These are phyloP conservation scores for Glossophaga mutica DNA, from an alignment of 2,797 vertebrate genomes.

Conservation along the genomic window DNA sequence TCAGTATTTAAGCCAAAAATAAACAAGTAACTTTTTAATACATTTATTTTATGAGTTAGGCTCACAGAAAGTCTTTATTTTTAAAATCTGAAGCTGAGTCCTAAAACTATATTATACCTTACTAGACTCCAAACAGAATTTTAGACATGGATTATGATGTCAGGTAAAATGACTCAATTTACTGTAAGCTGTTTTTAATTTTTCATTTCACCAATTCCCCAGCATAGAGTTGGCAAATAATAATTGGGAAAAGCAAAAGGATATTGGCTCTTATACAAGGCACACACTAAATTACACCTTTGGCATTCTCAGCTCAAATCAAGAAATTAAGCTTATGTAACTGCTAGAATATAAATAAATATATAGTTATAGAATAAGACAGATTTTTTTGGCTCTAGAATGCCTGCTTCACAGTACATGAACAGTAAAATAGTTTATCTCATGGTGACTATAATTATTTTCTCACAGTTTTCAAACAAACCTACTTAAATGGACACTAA, in stretches of 20 bases:
- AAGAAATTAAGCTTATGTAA: constrained; percentile 55
- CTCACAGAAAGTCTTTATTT: constrained; percentile 9
- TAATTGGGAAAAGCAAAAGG: constrained; percentile 62
- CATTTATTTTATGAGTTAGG: not conserved
- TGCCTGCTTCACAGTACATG: constrained; percentile 60
- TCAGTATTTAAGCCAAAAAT: constrained; percentile 35
- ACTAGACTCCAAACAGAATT: constrained; percentile 48
- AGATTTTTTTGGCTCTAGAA: constrained; percentile 45
- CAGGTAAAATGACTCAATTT: constrained; percentile 47
- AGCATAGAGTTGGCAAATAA: constrained; percentile 16
- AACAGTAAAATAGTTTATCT: constrained; percentile 54
- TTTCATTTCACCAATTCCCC: constrained; percentile 50
- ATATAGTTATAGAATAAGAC: constrained; percentile 59
- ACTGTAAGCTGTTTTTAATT: constrained; percentile 23
- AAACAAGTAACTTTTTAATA: not conserved
- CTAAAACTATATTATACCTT: constrained; percentile 15
- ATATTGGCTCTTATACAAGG: constrained; percentile 65
- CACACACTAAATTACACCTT: constrained; percentile 45
- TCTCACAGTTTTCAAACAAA: constrained; percentile 70
- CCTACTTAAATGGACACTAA: constrained; percentile 58
- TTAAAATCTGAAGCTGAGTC: constrained; percentile 27
- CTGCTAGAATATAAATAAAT: constrained; percentile 59
- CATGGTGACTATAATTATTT: constrained; percentile 32
- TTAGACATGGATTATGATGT: constrained; percentile 10
- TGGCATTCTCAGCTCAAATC: constrained; percentile 56